Evolutionary conservation across 2,888 invertebrate species (phyloP).

Genomic region (Parascotia fuliginaria): DNA sequence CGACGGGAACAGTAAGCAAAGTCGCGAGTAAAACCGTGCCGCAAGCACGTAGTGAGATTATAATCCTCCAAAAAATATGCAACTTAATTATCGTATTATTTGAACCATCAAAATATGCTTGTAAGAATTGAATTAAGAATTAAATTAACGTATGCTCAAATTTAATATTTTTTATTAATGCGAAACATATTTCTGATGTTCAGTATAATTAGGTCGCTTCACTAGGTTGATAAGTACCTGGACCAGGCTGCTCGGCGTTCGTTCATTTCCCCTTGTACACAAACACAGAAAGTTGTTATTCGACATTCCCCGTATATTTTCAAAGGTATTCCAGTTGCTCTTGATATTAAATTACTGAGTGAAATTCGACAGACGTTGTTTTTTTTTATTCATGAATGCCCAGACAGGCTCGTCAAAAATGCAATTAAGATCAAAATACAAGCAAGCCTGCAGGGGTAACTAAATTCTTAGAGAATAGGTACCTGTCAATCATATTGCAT

Average conservation of each 20-base stretch:
- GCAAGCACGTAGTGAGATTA: too few species aligned
- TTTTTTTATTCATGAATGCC: constrained; percentile 6
- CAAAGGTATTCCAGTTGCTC: constrained; percentile 11
- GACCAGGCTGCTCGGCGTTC: constrained; percentile 2
- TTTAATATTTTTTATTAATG: too few species aligned
- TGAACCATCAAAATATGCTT: too few species aligned
- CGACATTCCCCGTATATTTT: constrained; percentile 5
- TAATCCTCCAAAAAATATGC: too few species aligned
- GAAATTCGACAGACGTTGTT: constrained; percentile 16
- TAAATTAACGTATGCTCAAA: too few species aligned
- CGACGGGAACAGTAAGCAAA: too few species aligned
- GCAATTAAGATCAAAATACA: constrained; percentile 10
- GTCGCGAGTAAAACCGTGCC: too few species aligned
- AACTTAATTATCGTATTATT: too few species aligned
- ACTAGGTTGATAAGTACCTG: neutral
- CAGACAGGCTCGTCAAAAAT: constrained; percentile 1
- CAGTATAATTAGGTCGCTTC: neutral
- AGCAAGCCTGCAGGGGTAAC: neutral
- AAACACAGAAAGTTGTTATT: constrained; percentile 7
- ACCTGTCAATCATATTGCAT: neutral
- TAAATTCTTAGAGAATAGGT: neutral
- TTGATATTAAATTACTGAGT: constrained; percentile 26
- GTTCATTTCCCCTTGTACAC: neutral
- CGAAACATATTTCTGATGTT: too few species aligned
- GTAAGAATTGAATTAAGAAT: too few species aligned